Base-by-base conservation (phyloP, 2,113 vertebrate genomes). In the Phocoena phocoena region DNA sequence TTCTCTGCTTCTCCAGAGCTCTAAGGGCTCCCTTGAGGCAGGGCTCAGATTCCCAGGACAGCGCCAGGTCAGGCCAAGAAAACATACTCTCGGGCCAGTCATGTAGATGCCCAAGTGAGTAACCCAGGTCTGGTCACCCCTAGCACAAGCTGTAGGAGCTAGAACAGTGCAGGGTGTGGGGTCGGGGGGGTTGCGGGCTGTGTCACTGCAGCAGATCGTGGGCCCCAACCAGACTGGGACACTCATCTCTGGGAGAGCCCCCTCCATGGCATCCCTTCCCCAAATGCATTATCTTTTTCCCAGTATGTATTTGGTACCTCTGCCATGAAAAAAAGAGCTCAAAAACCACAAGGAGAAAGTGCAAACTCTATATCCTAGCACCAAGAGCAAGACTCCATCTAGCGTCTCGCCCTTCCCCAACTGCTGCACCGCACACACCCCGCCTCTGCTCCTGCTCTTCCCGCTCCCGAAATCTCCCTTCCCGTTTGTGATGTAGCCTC, bases 1-100 rank as follows among this genome's bases (percentile, higher is more conserved):
- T 79, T 97, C 67, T 96, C 97, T 93, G 83, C 80, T 93, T 97
- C 97, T 98, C 93, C 79, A 62, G 81, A 93, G 79, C 65, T 84
- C 96, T 83, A 83, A 90, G 79, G 89, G 55, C 73, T 96, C 96
- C 79, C 96, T 97, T 31, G 98, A 93, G 92, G 87, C 58, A 1
- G 67, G 68, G 79, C 86, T 94, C 91, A 81, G 92, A 95, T 93
- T 96, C 97, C 95, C 93, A 93, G 89, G 93, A 68, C 58, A 93
- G 93, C n/a, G 33, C 77, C 62, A 68, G 71, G 93, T 41, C 36
- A 53, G 84, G 90, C 90, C 63, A 36, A 65, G 90, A 70, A 83
- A 77, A 79, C 73, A 44, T 3, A 8, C 60, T 82, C 41, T 79
- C 14, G 11, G 86, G 53, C 84, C 65, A 53, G 79, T 38, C 5